Evolutionary conservation across 2,888 invertebrate genomes (phyloP).

Genomic region (Cheilosia pagana): DNA sequence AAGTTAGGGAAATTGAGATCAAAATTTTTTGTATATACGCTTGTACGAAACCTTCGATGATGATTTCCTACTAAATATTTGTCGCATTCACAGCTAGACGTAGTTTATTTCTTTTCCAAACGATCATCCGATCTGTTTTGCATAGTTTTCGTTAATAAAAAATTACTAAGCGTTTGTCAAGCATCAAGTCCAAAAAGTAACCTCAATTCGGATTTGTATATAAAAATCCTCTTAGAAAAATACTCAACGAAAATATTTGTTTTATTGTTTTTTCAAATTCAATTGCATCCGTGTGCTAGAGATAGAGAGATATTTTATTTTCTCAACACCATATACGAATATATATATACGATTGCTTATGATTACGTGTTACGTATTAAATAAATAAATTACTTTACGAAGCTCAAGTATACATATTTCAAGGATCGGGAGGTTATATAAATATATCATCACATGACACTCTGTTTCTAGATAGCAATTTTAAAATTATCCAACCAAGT

Average conservation of each 20-base stretch:
- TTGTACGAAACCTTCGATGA: conserved; percentile 58
- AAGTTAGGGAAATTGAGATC: conserved; percentile 53
- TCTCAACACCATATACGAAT: conserved; percentile 24
- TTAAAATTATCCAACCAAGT: conserved; percentile 65
- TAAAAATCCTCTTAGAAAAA: conserved; percentile 28
- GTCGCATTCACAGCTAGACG: conserved; percentile 55
- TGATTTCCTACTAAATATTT: conserved; percentile 29
- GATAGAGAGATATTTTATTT: conserved; percentile 40
- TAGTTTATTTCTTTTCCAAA: conserved; percentile 50
- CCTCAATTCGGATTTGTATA: conserved; percentile 66
- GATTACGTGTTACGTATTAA: conserved; percentile 50
- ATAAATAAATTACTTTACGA: conserved; percentile 37
- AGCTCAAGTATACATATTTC: conserved; percentile 71
- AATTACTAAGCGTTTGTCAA: conserved; percentile 21
- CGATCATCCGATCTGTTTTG: conserved; percentile 1
- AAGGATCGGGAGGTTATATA: conserved; percentile 50
- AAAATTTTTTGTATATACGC: conserved; percentile 64
- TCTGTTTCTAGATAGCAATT: conserved; percentile 74
- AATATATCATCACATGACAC: conserved; percentile 67
- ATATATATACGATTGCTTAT: conserved; percentile 49
- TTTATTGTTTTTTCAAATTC: conserved; percentile 29
- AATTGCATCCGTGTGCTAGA: conserved; percentile 31
- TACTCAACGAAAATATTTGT: conserved; percentile 39
- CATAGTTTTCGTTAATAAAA: conserved; percentile 3
- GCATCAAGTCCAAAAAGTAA: conserved; percentile 38